A percentile compares a stretch with the other conserved stretches of the same genome.
Conservation (phyloP, 64 coral and sea anemone genomes). For the Trachythela sp. region DNA sequence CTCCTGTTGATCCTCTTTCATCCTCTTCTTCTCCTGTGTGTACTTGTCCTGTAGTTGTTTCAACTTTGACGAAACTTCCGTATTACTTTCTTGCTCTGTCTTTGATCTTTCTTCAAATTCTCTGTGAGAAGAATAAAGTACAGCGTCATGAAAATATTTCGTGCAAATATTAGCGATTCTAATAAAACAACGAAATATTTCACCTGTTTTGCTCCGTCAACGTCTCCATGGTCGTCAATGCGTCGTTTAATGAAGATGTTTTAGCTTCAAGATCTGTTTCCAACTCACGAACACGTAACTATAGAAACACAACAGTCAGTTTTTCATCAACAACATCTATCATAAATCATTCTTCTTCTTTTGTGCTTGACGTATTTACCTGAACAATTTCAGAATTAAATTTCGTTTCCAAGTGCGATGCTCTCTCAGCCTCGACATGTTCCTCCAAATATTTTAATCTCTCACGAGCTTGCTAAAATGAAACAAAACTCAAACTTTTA, state of each 20-base stretch:
- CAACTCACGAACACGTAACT: slow-evolving; percentile 90
- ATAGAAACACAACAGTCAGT: background rate
- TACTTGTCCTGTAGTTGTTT: slow-evolving; percentile 62
- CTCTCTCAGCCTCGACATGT: slow-evolving; percentile 82
- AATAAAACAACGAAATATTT: no score
- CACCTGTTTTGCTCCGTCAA: slow-evolving; percentile 92
- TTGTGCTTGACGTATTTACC: slow-evolving; percentile 14
- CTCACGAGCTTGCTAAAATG: slow-evolving; percentile 81
- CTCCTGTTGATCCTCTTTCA: slow-evolving; percentile 56
- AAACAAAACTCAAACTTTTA: background rate
- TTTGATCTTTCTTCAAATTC: slow-evolving; percentile 70
- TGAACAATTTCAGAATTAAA: slow-evolving; percentile 86
- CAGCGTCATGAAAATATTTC: background rate
- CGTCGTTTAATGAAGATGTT: slow-evolving; percentile 81
- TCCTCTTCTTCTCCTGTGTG: slow-evolving; percentile 42
- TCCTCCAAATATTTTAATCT: slow-evolving; percentile 85
- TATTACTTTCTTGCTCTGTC: slow-evolving; percentile 55
- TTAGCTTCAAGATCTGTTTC: slow-evolving; percentile 90
- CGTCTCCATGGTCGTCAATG: slow-evolving; percentile 66
- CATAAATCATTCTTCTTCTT: background rate
- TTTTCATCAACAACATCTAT: no score
- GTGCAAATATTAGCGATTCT: background rate
- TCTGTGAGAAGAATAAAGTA: slow-evolving; percentile 31
- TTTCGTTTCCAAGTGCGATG: slow-evolving; percentile 79
- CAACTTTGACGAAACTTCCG: slow-evolving; percentile 52